Evolutionary conservation across 2,797 vertebrate species (phyloP).

Genomic region (Apodemus agrarius): DNA sequence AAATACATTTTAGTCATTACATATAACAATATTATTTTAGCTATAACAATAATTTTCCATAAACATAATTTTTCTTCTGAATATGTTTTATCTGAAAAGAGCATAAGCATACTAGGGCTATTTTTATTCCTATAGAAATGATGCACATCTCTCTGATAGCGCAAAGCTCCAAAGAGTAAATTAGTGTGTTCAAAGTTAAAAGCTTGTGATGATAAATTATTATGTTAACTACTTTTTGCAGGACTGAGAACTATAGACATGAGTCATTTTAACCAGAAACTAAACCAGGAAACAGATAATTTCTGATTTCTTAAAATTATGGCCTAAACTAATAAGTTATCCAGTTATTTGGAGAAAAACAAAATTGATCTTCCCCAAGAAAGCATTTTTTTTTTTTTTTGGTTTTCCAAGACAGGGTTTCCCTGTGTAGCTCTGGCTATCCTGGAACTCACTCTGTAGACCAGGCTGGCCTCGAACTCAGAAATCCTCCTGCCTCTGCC

Average conservation of each 20-base stretch:
- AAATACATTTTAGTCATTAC: constrained; percentile 78
- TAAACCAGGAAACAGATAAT: constrained; percentile 77
- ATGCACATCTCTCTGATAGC: constrained; percentile 71
- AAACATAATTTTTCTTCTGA: constrained; percentile 76
- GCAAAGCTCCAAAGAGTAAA: constrained; percentile 73
- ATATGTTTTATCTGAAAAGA: constrained; percentile 83
- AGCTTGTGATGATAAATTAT: constrained; percentile 80
- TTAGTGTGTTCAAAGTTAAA: constrained; percentile 80
- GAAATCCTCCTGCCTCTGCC: too few relatives aligned
- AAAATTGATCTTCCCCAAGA: constrained; percentile 60
- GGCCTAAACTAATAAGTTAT: constrained; percentile 65
- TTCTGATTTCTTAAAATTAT: constrained; percentile 81
- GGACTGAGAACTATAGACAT: constrained; percentile 80
- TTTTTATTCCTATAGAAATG: constrained; percentile 85
- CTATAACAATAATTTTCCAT: constrained; percentile 71
- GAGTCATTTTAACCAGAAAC: constrained; percentile 72
- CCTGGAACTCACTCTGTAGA: too few relatives aligned
- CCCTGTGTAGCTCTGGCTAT: too few relatives aligned
- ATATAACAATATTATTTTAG: constrained; percentile 80
- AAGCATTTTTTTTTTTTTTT: too few relatives aligned
- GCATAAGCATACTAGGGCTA: constrained; percentile 82
- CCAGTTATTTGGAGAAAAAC: neutral
- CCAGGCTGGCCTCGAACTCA: too few relatives aligned
- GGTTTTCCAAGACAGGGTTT: too few relatives aligned
- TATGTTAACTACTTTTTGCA: constrained; percentile 82